Base-by-base conservation (phyloP, 2,888 invertebrate genomes). In the Laspeyria flexula region DNA sequence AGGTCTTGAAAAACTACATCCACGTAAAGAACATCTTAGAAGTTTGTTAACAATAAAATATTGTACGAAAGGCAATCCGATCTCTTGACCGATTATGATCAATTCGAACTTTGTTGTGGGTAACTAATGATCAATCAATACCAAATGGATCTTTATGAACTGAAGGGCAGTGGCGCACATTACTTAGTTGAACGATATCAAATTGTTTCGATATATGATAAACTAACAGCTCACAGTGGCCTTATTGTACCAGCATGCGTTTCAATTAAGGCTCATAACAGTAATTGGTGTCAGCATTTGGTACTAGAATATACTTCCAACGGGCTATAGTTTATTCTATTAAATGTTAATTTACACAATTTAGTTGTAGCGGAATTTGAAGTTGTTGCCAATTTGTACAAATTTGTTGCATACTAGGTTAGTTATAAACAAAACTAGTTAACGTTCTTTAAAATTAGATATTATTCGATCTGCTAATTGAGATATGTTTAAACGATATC, bases 211-310 rank as follows among this genome's bases (percentile, higher is more conserved):
- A 56, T 66, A 62, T 60, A 57, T 63, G 59, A 66, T 60, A 58
- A 60, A 69, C 48, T 60, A 50, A 37, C 33, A 27, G 64, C 49
- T 64, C 52, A 63, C 55, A 61, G 66, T 66, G 74, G 67, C 70
- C 67, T 69, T 73, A 75, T 77, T 75, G 57, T 69, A 44, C 63
- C 62, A 74, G 81, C 82, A 79, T 86, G 87, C 86, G 79, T 85
- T 87, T 89, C 90, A 89, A 90, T 90, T 90, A 86, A 86, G 78
- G 76, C 70, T 81, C 79, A 85, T 88, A 77, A 85, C 68, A 66
- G 79, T 86, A 88, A 90, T 88, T 88, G 88, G 77, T 79, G 79
- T 78, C 78, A 67, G 47, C 54, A 59, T 58, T 64, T 21, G 52
- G 58, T 56, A 43, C 66, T 44, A 41, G 37, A 51, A 40, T 44